Conservation (phyloP, 2,113 vertebrate species). For the Silurus meridionalis region DNA sequence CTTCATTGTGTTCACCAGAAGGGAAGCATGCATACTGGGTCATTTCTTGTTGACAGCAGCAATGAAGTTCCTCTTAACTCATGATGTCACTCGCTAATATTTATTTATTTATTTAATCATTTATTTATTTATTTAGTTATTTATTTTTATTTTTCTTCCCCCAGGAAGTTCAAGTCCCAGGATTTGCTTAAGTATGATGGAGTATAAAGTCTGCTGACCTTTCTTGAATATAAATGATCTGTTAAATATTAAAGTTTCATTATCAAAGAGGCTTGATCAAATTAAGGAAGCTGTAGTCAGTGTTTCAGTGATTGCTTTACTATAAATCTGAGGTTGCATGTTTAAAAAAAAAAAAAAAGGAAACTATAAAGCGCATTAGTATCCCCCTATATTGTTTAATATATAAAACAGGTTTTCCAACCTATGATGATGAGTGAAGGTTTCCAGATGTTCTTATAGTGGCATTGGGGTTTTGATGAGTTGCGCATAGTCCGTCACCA, state of each 20-base stretch:
- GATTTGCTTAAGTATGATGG: slow-evolving; percentile 25
- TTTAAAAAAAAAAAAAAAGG: slow-evolving; percentile 24
- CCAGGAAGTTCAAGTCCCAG: not conserved
- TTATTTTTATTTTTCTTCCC: not conserved
- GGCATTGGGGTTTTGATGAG: slow-evolving; percentile 50
- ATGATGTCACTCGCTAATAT: not conserved
- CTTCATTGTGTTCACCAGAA: slow-evolving; percentile 2
- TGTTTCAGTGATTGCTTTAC: slow-evolving; percentile 42
- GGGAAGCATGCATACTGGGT: not conserved
- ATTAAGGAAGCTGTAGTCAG: slow-evolving; percentile 38
- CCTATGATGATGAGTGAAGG: slow-evolving; percentile 51
- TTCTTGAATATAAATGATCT: not conserved
- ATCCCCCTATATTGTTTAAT: slow-evolving; percentile 49
- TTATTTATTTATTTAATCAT: not conserved
- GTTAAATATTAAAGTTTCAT: slow-evolving; percentile 39
- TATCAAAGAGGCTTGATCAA: slow-evolving; percentile 24
- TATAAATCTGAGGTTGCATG: slow-evolving; percentile 33
- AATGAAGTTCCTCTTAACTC: not conserved
- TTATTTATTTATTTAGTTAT: too few relatives aligned
- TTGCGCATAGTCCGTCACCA: slow-evolving; percentile 39
- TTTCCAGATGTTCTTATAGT: slow-evolving; percentile 48
- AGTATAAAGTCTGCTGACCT: slow-evolving; percentile 27
- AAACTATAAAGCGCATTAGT: slow-evolving; percentile 38
- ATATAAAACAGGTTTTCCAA: slow-evolving; percentile 54
- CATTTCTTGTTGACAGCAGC: not conserved